Evolutionary conservation across 2,797 vertebrate genomes (phyloP).

Genomic region (Danio choprae): DNA sequence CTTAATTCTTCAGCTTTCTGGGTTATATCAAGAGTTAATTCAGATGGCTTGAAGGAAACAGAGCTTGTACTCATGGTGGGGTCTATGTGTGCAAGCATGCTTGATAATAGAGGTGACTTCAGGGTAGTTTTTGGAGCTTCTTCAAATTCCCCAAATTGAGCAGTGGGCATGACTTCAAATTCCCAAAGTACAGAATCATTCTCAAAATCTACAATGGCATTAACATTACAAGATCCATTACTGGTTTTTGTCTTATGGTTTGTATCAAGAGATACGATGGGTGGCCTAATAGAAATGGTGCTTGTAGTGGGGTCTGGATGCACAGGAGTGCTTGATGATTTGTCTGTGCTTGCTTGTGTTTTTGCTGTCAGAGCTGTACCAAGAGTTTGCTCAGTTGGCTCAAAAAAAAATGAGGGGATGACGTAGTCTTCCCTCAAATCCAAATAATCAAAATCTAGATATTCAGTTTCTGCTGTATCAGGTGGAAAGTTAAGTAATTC

Average conservation of each 20-base stretch:
- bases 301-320: not conserved
- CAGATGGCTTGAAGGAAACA: too few species aligned
- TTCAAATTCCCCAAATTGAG: too few species aligned
- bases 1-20: not conserved
- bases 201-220: too few species aligned
- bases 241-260: not conserved
- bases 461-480: not conserved
- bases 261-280: not conserved
- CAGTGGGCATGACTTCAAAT: too few species aligned
- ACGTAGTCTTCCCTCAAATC: not conserved
- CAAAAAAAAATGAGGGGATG: not conserved
- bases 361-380: not conserved
- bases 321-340: not conserved
- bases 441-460: not conserved
- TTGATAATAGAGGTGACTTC: too few species aligned
- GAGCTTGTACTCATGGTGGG: too few species aligned
- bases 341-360: not conserved
- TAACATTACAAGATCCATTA: too few species aligned
- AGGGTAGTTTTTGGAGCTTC: too few species aligned
- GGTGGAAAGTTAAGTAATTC: not conserved
- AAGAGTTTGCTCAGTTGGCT: not conserved
- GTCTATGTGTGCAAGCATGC: too few species aligned
- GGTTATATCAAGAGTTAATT: too few species aligned
- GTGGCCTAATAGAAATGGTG: not conserved
- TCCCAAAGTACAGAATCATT: too few species aligned